Conservation (phyloP, 2,888 invertebrate species). For the Mallateleia sp. region DNA sequence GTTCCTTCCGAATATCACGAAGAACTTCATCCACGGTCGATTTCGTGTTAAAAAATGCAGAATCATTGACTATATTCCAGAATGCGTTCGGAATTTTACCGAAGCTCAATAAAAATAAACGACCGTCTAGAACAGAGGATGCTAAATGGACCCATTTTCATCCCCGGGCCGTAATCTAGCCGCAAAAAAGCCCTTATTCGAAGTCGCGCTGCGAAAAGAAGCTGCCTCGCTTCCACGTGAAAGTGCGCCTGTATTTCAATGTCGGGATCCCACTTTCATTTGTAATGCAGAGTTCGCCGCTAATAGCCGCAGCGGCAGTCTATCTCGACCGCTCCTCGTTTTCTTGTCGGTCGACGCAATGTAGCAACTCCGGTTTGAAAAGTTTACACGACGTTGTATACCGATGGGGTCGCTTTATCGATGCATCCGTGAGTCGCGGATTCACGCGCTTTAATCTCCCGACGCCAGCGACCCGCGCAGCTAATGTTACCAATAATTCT, state of each 20-base stretch:
- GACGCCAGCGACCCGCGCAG: conserved; percentile 25
- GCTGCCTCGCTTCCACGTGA: conserved; percentile 46
- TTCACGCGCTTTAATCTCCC: conserved; percentile 65
- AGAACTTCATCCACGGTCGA: too few relatives aligned
- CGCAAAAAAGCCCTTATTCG: conserved; percentile 4
- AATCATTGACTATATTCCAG: too few relatives aligned
- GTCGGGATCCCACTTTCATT: conserved; percentile 73
- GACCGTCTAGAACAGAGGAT: too few relatives aligned
- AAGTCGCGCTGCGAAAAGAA: neutral
- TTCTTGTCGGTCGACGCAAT: conserved; percentile 69
- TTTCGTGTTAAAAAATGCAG: too few relatives aligned
- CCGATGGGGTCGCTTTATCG: conserved; percentile 70
- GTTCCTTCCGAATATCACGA: too few relatives aligned
- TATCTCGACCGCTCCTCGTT: conserved; percentile 75
- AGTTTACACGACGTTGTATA: conserved; percentile 71
- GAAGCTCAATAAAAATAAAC: too few relatives aligned
- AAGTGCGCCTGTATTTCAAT: conserved; percentile 71
- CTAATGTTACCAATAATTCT: conserved; percentile 60
- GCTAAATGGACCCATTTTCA: too few relatives aligned
- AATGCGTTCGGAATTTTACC: too few relatives aligned
- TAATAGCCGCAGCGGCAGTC: conserved; percentile 70
- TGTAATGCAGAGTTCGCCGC: conserved; percentile 64
- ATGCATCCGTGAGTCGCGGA: conserved; percentile 66
- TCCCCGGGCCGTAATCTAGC: too few relatives aligned
- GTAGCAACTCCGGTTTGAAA: conserved; percentile 72